Base-by-base conservation (phyloP, 2,888 invertebrate genomes). In the Junonia oenone region DNA sequence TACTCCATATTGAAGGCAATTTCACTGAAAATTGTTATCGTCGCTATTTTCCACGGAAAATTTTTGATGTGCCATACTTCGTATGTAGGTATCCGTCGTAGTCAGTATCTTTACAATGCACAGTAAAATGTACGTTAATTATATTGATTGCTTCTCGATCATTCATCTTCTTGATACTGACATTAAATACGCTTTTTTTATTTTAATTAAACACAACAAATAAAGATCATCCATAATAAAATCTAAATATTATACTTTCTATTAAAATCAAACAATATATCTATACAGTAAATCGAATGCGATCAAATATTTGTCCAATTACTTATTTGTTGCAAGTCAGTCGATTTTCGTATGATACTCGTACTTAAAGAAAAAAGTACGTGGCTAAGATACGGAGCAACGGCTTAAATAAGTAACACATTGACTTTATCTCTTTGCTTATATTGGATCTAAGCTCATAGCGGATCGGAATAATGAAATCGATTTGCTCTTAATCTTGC, bases 401-500 rank as follows among this genome's bases (percentile, higher is more conserved):
- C 61, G 64, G 73, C 73, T 78, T 72, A 76, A 67, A 68, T 64
- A 72, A 67, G 65, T 72, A 71, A 71, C 66, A 70, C 71, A 71
- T 66, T 71, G 74, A 75, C 75, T 26, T 62, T 77, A 76, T 70
- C 73, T 68, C 63, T 15, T 45, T 1, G 47, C 68, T 72, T 65
- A 67, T 73, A 78, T 81, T 72, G 69, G 78, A 75, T 78, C 69
- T 72, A 68, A 62, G 69, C 69, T 72, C 69, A 73, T 69, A 69
- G 65, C 59, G 63, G 65, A 73, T 76, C 66, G 64, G 71, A 69
- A 72, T 70, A 73, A 72, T 66, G 66, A 72, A 78, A 81, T 81
- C 77, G 73, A 81, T 81, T 80, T 64, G 66, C 71, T 71, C 70
- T 73, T 82, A 79, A 81, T 83, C 80, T 76, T 70, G 61, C 68